Conservation (phyloP, 1,140 invertebrate genomes). For the Colletes latitarsis region DNA sequence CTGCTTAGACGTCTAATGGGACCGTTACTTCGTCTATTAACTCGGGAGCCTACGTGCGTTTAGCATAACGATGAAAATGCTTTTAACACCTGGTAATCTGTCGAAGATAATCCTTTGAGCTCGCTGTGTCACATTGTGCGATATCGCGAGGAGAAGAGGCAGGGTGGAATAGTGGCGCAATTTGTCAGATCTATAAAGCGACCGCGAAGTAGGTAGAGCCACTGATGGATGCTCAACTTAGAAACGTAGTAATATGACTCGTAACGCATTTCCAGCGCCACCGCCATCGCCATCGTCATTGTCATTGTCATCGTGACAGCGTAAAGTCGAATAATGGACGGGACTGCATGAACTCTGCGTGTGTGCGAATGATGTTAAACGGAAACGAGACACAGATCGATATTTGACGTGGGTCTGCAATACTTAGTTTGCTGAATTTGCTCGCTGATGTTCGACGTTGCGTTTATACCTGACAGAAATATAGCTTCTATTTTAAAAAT, state of each 20-base stretch:
- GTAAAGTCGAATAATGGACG: conserved; percentile 53
- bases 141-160: conserved; percentile 19
- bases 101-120: conserved; percentile 52
- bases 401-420: neutral
- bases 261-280: conserved; percentile 44
- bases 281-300: conserved; percentile 18
- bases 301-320: conserved; percentile 34
- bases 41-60: conserved; percentile 22
- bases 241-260: conserved; percentile 46
- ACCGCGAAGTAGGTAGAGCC: conserved; percentile 51
- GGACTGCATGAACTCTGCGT: neutral
- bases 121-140: conserved; percentile 1
- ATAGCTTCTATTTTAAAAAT: neutral
- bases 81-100: conserved; percentile 51
- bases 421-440: neutral
- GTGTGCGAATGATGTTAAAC: conserved; percentile 39
- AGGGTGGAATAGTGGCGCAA: conserved; percentile 40
- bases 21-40: conserved; percentile 4
- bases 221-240: conserved; percentile 47
- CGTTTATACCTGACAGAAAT: neutral
- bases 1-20: no score
- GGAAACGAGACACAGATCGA: conserved; percentile 35
- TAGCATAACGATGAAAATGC: conserved; percentile 20
- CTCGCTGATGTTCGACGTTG: neutral
- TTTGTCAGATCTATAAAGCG: conserved; percentile 59